Conservation (phyloP, 1,140 invertebrate species). For the Reticulitermes speratus region DNA sequence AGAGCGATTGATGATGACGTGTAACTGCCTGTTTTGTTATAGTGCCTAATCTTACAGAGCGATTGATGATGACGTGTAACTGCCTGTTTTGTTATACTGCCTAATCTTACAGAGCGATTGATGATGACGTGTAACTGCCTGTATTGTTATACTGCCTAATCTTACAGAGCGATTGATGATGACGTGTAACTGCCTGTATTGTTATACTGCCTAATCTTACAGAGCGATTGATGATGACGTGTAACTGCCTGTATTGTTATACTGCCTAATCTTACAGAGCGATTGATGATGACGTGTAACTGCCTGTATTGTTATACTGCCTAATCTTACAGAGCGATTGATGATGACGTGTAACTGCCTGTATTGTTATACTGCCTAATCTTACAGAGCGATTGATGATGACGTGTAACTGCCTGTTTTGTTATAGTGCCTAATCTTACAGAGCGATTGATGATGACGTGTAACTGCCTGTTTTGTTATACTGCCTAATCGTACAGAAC, state of each 20-base stretch:
- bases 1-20: background rate
- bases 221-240: background rate
- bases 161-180: background rate
- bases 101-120: background rate
- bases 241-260: background rate
- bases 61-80: background rate
- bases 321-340: background rate
- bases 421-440: background rate
- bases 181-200: background rate
- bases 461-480: background rate
- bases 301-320: background rate
- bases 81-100: background rate
- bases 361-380: background rate
- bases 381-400: background rate
- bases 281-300: background rate
- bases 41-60: background rate
- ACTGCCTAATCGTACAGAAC: background rate
- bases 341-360: background rate
- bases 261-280: background rate
- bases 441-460: background rate
- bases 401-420: background rate
- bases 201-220: background rate
- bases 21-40: background rate
- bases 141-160: background rate
- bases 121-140: background rate